These are phyloP conservation scores for Abramis brama DNA, from an alignment of 2,113 vertebrate species.

Conservation along the genomic window DNA sequence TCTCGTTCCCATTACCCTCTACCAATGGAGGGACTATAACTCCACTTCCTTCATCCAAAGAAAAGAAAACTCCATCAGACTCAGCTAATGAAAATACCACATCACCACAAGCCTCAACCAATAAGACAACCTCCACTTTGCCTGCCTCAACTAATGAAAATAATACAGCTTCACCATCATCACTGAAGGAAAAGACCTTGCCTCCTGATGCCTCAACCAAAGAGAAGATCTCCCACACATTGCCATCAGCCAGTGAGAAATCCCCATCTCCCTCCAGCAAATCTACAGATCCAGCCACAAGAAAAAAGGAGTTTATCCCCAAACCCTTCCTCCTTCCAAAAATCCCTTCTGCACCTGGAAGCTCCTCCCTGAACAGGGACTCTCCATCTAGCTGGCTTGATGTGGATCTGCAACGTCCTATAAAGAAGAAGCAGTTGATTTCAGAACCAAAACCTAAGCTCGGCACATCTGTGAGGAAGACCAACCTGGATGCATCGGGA, in stretches of 20 bases:
- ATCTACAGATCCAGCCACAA: conserved; percentile 8
- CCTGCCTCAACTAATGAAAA: neutral
- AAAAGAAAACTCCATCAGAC: conserved; percentile 26
- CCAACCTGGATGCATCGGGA: conserved; percentile 79
- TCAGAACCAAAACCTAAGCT: conserved; percentile 59
- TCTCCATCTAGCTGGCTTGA: conserved; percentile 70
- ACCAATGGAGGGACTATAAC: neutral
- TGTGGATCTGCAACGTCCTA: conserved; percentile 64
- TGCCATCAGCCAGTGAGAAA: neutral
- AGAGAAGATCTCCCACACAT: neutral
- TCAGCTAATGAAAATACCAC: neutral
- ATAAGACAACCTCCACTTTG: neutral
- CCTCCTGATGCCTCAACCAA: neutral
- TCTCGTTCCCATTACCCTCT: neutral
- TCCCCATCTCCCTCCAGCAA: neutral
- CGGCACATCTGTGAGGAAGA: conserved; percentile 77
- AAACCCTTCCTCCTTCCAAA: conserved; percentile 35
- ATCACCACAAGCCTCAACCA: neutral
- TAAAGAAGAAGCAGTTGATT: conserved; percentile 59
- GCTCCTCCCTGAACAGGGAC: conserved; percentile 50
- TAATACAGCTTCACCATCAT: neutral
- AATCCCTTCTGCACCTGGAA: conserved; percentile 50
- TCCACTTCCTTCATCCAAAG: neutral
- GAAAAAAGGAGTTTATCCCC: neutral
- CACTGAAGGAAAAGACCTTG: neutral